These are phyloP conservation scores for Hippocampus kuda DNA, from an alignment of 2,797 vertebrate species.

Conservation along the genomic window DNA sequence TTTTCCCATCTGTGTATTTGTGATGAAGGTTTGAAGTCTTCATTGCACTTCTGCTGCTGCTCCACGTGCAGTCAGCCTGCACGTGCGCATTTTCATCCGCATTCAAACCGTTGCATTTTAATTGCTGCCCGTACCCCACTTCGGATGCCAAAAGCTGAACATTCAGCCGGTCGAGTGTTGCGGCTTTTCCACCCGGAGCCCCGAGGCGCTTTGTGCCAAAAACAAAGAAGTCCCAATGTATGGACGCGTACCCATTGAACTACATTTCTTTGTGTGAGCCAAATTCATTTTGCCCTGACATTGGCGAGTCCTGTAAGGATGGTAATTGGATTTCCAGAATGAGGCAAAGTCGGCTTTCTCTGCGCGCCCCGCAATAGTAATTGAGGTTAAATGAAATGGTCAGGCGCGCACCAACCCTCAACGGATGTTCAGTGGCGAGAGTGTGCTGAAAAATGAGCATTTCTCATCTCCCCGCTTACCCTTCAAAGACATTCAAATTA, in stretches of 20 bases:
- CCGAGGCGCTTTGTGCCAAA: constrained; percentile 22
- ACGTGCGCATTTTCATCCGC: constrained; percentile 41
- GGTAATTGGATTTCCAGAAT: constrained; percentile 64
- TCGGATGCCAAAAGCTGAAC: constrained; percentile 16
- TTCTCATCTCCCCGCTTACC: constrained; percentile 23
- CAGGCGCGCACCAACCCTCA: constrained; percentile 51
- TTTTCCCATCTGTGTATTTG: no score
- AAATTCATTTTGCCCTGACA: constrained; percentile 51
- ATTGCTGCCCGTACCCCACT: constrained; percentile 11
- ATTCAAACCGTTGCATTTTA: background rate
- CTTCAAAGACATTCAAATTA: background rate
- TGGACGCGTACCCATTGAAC: constrained; percentile 32
- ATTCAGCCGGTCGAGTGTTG: background rate
- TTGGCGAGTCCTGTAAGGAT: constrained; percentile 51
- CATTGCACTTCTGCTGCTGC: no score
- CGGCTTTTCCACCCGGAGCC: constrained; percentile 16
- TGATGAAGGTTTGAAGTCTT: no score
- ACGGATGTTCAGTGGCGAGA: constrained; percentile 31
- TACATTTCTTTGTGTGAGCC: constrained; percentile 39
- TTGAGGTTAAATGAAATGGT: constrained; percentile 65
- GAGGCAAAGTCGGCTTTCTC: constrained; percentile 54
- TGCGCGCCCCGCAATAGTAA: constrained; percentile 45
- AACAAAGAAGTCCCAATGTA: constrained; percentile 27
- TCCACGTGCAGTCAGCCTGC: constrained; percentile 10
- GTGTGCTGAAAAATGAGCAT: constrained; percentile 24